A percentile compares a stretch with the other conserved stretches of the same genome.
These are phyloP conservation scores for Drosophila subsilvestris DNA, from an alignment of 2,888 invertebrate genomes.

Conservation along the genomic window DNA sequence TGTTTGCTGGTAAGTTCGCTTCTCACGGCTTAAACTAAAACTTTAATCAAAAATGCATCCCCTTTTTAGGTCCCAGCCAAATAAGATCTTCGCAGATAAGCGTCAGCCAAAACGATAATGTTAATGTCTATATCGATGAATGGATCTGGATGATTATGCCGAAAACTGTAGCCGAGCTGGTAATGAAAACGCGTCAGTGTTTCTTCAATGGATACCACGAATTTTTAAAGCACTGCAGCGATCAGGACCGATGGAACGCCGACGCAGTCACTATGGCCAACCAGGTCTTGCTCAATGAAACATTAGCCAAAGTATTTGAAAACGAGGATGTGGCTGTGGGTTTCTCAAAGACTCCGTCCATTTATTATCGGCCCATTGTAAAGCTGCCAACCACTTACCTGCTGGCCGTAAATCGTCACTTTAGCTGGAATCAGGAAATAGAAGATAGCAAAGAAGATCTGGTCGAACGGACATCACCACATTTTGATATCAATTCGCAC, in stretches of 20 bases:
- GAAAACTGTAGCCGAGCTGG: slow-evolving; percentile 39
- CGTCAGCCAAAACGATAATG: slow-evolving; percentile 12
- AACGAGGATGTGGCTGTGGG: slow-evolving; percentile 45
- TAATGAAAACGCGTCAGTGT: slow-evolving; percentile 51
- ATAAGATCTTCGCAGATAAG: slow-evolving; percentile 30
- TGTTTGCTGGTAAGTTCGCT: slow-evolving; percentile 54
- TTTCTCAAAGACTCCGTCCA: slow-evolving; percentile 21
- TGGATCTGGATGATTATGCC: slow-evolving; percentile 65
- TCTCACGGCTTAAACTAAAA: neutral
- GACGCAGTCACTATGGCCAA: neutral
- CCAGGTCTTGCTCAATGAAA: slow-evolving; percentile 20
- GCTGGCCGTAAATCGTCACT: slow-evolving; percentile 46
- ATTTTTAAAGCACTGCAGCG: slow-evolving; percentile 44
- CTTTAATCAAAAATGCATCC: neutral
- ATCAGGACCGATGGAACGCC: slow-evolving; percentile 31
- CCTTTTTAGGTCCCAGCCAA: slow-evolving; percentile 38
- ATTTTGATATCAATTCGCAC: slow-evolving; percentile 2
- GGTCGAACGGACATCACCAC: neutral
- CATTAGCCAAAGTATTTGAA: slow-evolving; percentile 43
- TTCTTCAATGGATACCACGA: slow-evolving; percentile 52
- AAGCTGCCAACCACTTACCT: slow-evolving; percentile 43
- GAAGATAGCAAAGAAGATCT: slow-evolving; percentile 7
- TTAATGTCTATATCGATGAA: slow-evolving; percentile 60
- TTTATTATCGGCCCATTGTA: slow-evolving; percentile 6
- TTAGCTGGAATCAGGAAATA: slow-evolving; percentile 30